Evolutionary conservation across 2,113 vertebrate species (phyloP).

Genomic region (Anarhynchus alexandrinus): DNA sequence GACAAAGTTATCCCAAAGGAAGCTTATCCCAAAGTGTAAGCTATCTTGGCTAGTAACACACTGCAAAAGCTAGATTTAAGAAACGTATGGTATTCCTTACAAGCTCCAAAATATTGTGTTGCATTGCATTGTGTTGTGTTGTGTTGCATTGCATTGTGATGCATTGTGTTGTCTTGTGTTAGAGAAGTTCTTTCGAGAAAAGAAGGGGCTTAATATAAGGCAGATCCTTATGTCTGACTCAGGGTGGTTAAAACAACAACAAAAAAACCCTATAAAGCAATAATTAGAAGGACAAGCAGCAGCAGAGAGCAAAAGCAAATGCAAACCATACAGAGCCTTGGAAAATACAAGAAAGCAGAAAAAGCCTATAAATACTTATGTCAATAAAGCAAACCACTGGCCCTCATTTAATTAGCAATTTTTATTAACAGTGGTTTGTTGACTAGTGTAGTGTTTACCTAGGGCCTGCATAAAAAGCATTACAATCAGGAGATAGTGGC

Average conservation of each 20-base stretch:
- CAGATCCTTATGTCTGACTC: not conserved
- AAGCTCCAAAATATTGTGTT: not conserved
- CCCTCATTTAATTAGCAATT: constrained; percentile 45
- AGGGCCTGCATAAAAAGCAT: constrained; percentile 10
- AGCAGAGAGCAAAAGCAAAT: constrained; percentile 9
- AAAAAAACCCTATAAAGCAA: not conserved
- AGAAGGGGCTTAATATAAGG: not conserved
- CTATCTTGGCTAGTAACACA: not conserved
- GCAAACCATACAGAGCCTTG: not conserved
- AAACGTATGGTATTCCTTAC: not conserved
- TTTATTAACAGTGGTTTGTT: constrained; percentile 56
- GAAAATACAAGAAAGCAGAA: constrained; percentile 26
- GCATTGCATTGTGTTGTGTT: not conserved
- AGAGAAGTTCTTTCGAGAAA: not conserved
- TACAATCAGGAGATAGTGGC: constrained; percentile 9
- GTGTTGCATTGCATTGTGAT: not conserved
- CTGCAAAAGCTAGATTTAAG: not conserved
- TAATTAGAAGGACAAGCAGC: not conserved
- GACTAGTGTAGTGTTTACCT: constrained; percentile 26
- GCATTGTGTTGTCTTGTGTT: not conserved
- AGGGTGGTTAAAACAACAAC: not conserved
- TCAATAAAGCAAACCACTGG: constrained; percentile 41
- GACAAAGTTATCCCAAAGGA: not conserved
- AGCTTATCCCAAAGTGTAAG: not conserved
- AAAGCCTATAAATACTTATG: constrained; percentile 34